Evolutionary conservation across 2,797 vertebrate species (phyloP).

Genomic region (Tenualosa thibaudeaui): DNA sequence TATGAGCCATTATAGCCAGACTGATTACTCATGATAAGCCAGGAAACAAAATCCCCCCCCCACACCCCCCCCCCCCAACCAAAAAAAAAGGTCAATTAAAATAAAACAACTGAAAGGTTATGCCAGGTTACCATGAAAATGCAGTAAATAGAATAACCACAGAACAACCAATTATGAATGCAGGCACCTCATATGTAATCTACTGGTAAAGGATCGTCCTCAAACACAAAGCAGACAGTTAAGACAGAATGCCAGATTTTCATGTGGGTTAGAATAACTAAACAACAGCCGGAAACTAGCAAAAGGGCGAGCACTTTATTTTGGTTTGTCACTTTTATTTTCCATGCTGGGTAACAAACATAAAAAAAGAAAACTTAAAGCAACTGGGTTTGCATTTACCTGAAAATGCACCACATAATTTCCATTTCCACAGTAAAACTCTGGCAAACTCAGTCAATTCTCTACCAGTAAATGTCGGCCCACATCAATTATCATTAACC

Average conservation of each 20-base stretch:
- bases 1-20: no score
- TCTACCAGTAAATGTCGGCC: not conserved
- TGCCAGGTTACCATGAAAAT: not conserved
- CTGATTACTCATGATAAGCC: no score
- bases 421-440: slow-evolving; percentile 15
- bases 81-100: no score
- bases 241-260: not conserved
- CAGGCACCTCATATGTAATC: not conserved
- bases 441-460: not conserved
- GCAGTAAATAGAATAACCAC: not conserved
- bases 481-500: slow-evolving; percentile 1
- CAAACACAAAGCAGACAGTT: not conserved
- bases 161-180: not conserved
- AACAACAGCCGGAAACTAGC: not conserved
- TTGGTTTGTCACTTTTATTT: not conserved
- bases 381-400: not conserved
- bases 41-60: no score
- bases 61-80: no score
- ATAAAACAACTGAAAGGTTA: not conserved
- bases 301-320: not conserved
- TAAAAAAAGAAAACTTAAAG: not conserved
- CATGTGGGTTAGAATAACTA: not conserved
- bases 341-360: not conserved
- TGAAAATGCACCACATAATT: not conserved
- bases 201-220: not conserved